These are phyloP conservation scores for Lacerta viridis DNA, from an alignment of 2,797 vertebrate genomes.

Conservation along the genomic window DNA sequence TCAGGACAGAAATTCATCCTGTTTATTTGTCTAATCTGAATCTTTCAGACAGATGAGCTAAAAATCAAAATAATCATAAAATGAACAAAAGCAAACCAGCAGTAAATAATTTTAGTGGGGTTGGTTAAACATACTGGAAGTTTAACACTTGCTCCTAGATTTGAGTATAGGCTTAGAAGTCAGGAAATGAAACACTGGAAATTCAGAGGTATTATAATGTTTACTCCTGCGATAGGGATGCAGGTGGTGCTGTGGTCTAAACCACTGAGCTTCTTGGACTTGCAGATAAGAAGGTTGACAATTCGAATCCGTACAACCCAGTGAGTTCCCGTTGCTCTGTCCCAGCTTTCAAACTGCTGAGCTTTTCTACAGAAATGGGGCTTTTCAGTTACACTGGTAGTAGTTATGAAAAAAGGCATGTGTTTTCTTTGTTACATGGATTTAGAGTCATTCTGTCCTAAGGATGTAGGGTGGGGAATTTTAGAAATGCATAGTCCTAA, in stretches of 20 bases:
- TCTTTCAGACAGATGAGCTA: neutral
- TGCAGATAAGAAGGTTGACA: too few relatives aligned
- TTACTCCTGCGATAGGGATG: neutral
- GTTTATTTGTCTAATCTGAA: neutral
- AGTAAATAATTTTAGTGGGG: neutral
- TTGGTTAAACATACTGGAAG: neutral
- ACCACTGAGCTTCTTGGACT: too few relatives aligned
- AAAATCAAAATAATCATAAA: neutral
- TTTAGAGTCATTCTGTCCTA: neutral
- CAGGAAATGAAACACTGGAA: slow-evolving; percentile 8
- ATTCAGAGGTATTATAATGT: neutral
- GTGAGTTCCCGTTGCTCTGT: too few relatives aligned
- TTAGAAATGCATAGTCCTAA: too few relatives aligned
- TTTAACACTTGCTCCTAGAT: neutral
- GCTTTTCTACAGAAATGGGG: neutral
- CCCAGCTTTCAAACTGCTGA: neutral
- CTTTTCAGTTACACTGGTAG: neutral
- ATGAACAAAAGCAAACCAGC: neutral
- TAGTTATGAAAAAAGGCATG: too few relatives aligned
- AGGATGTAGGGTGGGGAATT: neutral
- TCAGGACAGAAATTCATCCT: neutral
- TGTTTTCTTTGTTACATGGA: neutral
- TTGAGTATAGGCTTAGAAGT: neutral
- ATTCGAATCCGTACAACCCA: too few relatives aligned
- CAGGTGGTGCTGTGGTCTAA: too few relatives aligned